These are phyloP conservation scores for Epizoanthus fatuus DNA, from an alignment of 92 coral and sea anemone genomes.

Conservation along the genomic window DNA sequence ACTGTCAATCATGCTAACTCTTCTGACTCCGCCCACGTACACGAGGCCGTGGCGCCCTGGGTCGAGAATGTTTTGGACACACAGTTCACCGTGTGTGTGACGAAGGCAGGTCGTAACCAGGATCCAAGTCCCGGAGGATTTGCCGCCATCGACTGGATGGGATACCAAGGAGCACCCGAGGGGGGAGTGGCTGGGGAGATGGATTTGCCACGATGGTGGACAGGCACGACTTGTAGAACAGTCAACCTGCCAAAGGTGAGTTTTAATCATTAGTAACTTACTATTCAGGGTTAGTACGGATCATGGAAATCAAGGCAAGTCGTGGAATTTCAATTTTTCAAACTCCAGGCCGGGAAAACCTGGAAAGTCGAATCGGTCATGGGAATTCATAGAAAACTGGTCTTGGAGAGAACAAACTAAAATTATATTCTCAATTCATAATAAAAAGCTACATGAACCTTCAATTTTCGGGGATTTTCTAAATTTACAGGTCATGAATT, in stretches of 20 bases:
- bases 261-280: too few species aligned
- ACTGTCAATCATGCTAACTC: slow-evolving; percentile 80
- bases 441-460: too few species aligned
- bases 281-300: too few species aligned
- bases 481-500: too few species aligned
- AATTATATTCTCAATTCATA: too few species aligned
- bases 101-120: slow-evolving; percentile 72
- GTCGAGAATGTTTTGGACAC: slow-evolving; percentile 62
- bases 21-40: slow-evolving; percentile 66
- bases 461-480: too few species aligned
- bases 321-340: too few species aligned
- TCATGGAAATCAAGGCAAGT: too few species aligned
- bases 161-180: slow-evolving; percentile 74
- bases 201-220: slow-evolving; percentile 80
- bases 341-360: too few species aligned
- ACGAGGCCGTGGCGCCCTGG: slow-evolving; percentile 78
- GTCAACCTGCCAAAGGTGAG: slow-evolving; percentile 65
- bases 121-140: slow-evolving; percentile 26
- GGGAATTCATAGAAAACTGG: too few species aligned
- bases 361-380: too few species aligned
- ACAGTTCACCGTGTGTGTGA: slow-evolving; percentile 68
- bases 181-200: slow-evolving; percentile 78
- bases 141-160: slow-evolving; percentile 67
- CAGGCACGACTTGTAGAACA: slow-evolving; percentile 71
- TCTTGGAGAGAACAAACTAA: too few species aligned